Conservation (phyloP, 2,797 vertebrate species). For the Morus bassanus region DNA sequence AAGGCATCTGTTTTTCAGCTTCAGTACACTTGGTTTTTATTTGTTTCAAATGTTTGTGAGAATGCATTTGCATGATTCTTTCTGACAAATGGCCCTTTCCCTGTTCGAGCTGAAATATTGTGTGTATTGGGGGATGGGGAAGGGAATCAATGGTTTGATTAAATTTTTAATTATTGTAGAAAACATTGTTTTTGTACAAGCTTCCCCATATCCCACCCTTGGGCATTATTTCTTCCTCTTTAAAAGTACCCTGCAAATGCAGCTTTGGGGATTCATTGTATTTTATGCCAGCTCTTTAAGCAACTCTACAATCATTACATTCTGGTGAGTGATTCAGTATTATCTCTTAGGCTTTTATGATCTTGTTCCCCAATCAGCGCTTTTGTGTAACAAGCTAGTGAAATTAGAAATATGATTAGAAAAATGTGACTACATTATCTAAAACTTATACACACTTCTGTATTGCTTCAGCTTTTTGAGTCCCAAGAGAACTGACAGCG, state of each 20-base stretch:
- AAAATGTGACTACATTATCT: slow-evolving; percentile 71
- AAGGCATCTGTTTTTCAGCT: background rate
- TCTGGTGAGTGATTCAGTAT: slow-evolving; percentile 44
- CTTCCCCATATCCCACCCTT: background rate
- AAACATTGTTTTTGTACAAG: background rate
- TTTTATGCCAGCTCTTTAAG: slow-evolving; percentile 31
- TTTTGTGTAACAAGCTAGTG: slow-evolving; percentile 61
- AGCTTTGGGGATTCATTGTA: slow-evolving; percentile 34
- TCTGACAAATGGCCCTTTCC: background rate
- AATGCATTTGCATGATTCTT: rapidly evolving
- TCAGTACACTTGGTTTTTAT: background rate
- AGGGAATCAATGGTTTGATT: background rate
- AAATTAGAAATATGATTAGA: slow-evolving; percentile 73
- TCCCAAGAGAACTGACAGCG: slow-evolving; percentile 30
- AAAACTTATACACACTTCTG: slow-evolving; percentile 55
- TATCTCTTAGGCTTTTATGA: slow-evolving; percentile 54
- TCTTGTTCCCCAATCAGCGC: slow-evolving; percentile 49
- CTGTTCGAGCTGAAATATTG: background rate
- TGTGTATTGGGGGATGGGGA: background rate
- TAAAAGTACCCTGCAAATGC: background rate
- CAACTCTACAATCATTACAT: slow-evolving; percentile 49
- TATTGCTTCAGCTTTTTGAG: slow-evolving; percentile 65
- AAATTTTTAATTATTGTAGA: slow-evolving; percentile 47
- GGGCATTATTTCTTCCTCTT: slow-evolving; percentile 46
- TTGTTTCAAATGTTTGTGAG: background rate